Conservation (phyloP, 2,797 vertebrate genomes). For the Taeniopygia guttata region DNA sequence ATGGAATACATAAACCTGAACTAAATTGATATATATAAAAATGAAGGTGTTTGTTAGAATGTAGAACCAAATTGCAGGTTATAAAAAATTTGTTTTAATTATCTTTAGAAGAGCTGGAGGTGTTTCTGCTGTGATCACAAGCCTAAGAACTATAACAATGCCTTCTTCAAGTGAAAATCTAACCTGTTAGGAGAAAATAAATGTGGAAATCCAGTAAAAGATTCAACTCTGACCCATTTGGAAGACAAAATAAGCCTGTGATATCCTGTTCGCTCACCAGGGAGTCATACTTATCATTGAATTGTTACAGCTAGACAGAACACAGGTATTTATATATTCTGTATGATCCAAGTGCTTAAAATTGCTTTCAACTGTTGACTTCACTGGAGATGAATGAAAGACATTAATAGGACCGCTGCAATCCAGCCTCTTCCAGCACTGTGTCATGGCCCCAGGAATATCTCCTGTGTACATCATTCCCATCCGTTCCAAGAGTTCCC, state of each 20-base stretch:
- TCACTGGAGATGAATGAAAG: slow-evolving; percentile 33
- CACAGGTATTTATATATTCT: slow-evolving; percentile 52
- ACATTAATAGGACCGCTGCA: background rate
- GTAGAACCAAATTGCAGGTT: background rate
- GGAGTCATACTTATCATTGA: slow-evolving; percentile 27
- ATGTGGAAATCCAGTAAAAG: background rate
- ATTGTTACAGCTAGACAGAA: slow-evolving; percentile 26
- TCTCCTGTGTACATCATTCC: background rate
- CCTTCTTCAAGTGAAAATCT: background rate
- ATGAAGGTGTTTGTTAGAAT: background rate
- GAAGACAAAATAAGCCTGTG: slow-evolving; percentile 30
- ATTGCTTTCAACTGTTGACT: slow-evolving; percentile 45
- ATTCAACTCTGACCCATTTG: slow-evolving; percentile 36
- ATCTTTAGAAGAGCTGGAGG: background rate
- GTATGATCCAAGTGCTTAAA: slow-evolving; percentile 46
- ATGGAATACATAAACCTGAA: background rate
- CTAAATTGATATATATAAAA: background rate
- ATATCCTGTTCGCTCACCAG: slow-evolving; percentile 20
- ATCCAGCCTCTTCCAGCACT: background rate
- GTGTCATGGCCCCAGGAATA: slow-evolving; percentile 39
- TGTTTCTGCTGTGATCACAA: background rate
- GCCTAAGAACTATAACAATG: background rate
- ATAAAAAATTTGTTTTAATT: background rate
- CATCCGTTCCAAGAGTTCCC: background rate
- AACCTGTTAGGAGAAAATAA: background rate